Evolutionary conservation across 1,140 invertebrate species (phyloP).

Genomic region (Phthorimaea operculella): DNA sequence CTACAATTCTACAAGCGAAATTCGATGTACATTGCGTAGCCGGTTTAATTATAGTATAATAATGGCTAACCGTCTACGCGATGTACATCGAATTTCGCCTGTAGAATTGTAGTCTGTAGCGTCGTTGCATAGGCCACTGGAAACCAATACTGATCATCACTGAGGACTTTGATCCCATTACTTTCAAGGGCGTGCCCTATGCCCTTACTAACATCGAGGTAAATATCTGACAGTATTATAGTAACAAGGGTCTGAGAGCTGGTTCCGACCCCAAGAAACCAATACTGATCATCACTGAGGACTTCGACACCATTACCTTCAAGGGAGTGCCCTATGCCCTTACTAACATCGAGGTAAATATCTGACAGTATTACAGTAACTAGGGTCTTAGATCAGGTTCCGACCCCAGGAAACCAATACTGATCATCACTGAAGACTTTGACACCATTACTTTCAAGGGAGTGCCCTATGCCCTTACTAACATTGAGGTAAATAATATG

Average conservation of each 20-base stretch:
- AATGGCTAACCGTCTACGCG: too few relatives aligned
- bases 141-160: constrained; percentile 80
- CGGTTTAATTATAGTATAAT: too few relatives aligned
- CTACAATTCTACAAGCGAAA: too few relatives aligned
- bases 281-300: constrained; percentile 77
- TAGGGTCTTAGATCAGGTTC: constrained; percentile 72
- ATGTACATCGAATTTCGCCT: too few relatives aligned
- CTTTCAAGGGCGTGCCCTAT: constrained; percentile 74
- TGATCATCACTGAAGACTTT: constrained; percentile 80
- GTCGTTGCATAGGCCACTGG: too few relatives aligned
- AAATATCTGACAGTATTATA: constrained; percentile 10
- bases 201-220: constrained; percentile 71
- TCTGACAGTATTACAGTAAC: too few relatives aligned
- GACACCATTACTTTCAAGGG: constrained; percentile 73
- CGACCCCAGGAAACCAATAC: constrained; percentile 79
- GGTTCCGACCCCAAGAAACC: constrained; percentile 82
- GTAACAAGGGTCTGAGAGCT: constrained; percentile 82
- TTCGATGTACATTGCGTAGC: too few relatives aligned
- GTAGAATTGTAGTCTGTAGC: too few relatives aligned
- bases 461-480: constrained; percentile 72
- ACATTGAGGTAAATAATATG: constrained; percentile 69
- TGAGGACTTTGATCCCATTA: constrained; percentile 76
- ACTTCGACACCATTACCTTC: constrained; percentile 75
- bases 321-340: constrained; percentile 74
- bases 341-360: constrained; percentile 68